Evolutionary conservation across 1,140 invertebrate genomes (phyloP), one percentile per base, ranked within the genome.

Genomic region (Vollenhovia emeryi): DNA sequence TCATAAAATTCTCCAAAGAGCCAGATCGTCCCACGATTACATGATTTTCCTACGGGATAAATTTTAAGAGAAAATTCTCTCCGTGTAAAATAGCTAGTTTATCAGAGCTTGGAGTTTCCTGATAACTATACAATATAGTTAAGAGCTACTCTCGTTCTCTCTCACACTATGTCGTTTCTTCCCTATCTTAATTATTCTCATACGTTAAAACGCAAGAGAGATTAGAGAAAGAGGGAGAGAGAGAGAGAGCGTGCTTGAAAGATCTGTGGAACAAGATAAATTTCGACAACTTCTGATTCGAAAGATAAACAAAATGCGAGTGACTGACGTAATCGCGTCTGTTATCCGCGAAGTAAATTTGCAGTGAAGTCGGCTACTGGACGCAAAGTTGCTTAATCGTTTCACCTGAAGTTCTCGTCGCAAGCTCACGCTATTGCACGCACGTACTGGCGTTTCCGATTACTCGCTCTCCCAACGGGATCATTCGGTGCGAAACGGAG

Each of bases 371-470:
- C 18, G 18, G 66, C 66, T 24, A 57, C 27, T n/a, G 36, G 36
- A 36, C 50, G n/a, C 50, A 82, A 82, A 73, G 48, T 80, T 80
- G 66, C 64, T 80, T 82, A 82, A 69, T 57, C n/a, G 64, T n/a
- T 69, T 11, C 45, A 45, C 13, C 64, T 50, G 9, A 79, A 79
- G 30, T 79, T 50, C 59, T 55, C 21, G 48, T 55, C 33, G 15
- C 78, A 52, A 40, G 50, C 36, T 55, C 8, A 45, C 50, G 33
- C 40, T 82, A 36, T 73, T 57, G 40, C 50, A 45, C 66, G 78
- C 78, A 73, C 36, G 78, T 59, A 57, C 18, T 11, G 9, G n/a
- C 36, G 36, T 15, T 57, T 71, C 50, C 48, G 64, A 71, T 80
- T 48, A 68, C 50, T 55, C 78, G 64, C 11, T 80, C 8, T 71